Percentiles rank a stretch among this genome's conserved stretches.
Evolutionary conservation across 2,888 invertebrate species (phyloP).

Genomic region (Phrixothrix hirtus): DNA sequence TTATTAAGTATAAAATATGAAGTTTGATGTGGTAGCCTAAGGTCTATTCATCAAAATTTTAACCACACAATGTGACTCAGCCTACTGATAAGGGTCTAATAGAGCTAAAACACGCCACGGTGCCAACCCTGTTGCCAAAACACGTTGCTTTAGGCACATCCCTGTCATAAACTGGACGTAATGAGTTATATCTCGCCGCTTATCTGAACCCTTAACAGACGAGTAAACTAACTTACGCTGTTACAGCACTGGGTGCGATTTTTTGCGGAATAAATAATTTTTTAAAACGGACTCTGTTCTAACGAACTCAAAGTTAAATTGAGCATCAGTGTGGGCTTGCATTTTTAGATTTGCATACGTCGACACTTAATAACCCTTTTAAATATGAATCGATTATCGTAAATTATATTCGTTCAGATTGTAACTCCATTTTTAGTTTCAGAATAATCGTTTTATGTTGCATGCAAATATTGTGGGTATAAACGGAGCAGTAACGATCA

Average conservation of each 20-base stretch:
- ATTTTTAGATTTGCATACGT: conserved; percentile 20
- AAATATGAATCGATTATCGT: conserved; percentile 16
- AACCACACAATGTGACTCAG: conserved; percentile 21
- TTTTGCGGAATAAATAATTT: conserved; percentile 27
- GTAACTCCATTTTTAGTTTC: conserved; percentile 4
- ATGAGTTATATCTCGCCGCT: conserved; percentile 44
- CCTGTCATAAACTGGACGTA: conserved; percentile 46
- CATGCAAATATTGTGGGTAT: conserved; percentile 12
- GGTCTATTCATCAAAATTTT: conserved; percentile 30
- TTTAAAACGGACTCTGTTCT: conserved; percentile 9
- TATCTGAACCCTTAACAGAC: conserved; percentile 42
- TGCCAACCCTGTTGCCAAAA: conserved; percentile 28
- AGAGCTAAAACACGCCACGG: conserved; percentile 31
- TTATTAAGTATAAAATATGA: neutral
- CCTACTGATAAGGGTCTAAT: conserved; percentile 30
- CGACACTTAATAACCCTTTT: conserved; percentile 16
- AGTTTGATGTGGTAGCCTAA: conserved; percentile 1
- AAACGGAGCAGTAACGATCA: conserved; percentile 18
- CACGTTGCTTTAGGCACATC: conserved; percentile 32
- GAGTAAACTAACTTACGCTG: conserved; percentile 34
- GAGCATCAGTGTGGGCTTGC: conserved; percentile 16
- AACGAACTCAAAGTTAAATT: conserved; percentile 21
- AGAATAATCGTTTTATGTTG: conserved; percentile 19
- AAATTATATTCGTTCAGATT: conserved; percentile 15
- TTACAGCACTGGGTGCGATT: conserved; percentile 16